A percentile compares a stretch with the other conserved stretches of the same genome.
These are phyloP conservation scores for Pristionchus exspectatus DNA, from an alignment of 2,888 invertebrate species.

Conservation along the genomic window DNA sequence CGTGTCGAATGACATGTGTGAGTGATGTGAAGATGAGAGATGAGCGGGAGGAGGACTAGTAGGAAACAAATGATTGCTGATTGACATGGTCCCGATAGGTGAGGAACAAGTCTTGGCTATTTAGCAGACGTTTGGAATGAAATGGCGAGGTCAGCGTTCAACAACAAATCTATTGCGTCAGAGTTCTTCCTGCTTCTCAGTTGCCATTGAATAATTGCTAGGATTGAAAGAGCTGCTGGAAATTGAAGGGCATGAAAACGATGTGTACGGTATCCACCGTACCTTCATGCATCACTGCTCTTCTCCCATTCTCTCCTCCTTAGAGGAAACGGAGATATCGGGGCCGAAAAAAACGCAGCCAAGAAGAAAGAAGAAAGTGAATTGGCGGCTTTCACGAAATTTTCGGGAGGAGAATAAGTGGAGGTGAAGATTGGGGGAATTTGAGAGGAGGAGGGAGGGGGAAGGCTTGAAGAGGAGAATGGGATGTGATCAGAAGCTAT, in stretches of 20 bases:
- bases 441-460: slow-evolving; percentile 21
- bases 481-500: slow-evolving; percentile 17
- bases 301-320: not conserved
- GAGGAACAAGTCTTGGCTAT: no score
- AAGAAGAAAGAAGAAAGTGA: slow-evolving; percentile 35
- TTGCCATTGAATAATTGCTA: no score
- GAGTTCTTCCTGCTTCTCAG: no score
- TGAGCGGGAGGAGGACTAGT: not conserved
- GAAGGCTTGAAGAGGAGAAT: not conserved
- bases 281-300: not conserved
- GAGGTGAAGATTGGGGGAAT: slow-evolving; percentile 38
- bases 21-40: slow-evolving; percentile 34
- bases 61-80: not conserved
- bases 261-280: not conserved
- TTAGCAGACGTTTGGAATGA: no score
- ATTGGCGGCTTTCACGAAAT: slow-evolving; percentile 51
- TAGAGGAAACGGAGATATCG: not conserved
- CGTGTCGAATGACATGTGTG: not conserved
- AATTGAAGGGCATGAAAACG: no score
- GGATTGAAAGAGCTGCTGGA: no score
- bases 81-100: not conserved
- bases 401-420: slow-evolving; percentile 45
- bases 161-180: no score
- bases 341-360: not conserved
- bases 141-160: no score